phyloP scores from a whole-genome alignment of 2,113 vertebrate species.

The Paramisgurnus dabryanus region DNA sequence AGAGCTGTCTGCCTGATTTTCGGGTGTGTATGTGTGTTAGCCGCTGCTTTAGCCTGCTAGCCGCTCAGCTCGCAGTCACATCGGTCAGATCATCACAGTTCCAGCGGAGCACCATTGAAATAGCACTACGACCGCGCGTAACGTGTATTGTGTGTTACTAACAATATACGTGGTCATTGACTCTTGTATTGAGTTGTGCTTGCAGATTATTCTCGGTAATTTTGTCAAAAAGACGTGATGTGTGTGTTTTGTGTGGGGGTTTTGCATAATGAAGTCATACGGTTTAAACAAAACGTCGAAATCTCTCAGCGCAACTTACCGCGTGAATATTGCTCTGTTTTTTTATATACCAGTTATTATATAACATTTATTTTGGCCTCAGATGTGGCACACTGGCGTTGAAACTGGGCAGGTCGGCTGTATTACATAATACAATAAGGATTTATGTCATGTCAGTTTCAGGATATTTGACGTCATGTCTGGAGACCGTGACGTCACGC shows the following conservation, averaged over 20 bases:
- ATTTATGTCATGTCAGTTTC: not conserved
- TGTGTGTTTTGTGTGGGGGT: not conserved
- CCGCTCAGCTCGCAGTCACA: constrained; percentile 8
- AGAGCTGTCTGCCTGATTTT: constrained; percentile 12
- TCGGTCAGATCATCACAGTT: not conserved
- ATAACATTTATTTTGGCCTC: not conserved
- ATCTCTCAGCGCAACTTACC: no score
- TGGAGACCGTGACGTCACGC: not conserved
- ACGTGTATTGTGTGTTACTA: not conserved
- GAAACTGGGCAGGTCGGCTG: not conserved
- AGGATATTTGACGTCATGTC: not conserved
- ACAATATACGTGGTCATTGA: no score
- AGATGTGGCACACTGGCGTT: not conserved
- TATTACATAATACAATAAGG: not conserved
- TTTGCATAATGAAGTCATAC: no score
- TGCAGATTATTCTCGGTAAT: not conserved
- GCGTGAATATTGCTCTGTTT: no score
- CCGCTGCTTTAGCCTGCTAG: constrained; percentile 25
- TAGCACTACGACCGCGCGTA: not conserved
- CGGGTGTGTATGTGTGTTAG: constrained; percentile 14
- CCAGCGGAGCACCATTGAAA: not conserved
- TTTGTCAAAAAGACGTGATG: not conserved
- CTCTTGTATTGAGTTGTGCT: not conserved
- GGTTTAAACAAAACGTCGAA: not conserved
- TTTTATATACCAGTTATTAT: not conserved